Evolutionary conservation across 2,797 vertebrate genomes (phyloP), one percentile per base, ranked within the genome.

Genomic region (Sebastes alutus): DNA sequence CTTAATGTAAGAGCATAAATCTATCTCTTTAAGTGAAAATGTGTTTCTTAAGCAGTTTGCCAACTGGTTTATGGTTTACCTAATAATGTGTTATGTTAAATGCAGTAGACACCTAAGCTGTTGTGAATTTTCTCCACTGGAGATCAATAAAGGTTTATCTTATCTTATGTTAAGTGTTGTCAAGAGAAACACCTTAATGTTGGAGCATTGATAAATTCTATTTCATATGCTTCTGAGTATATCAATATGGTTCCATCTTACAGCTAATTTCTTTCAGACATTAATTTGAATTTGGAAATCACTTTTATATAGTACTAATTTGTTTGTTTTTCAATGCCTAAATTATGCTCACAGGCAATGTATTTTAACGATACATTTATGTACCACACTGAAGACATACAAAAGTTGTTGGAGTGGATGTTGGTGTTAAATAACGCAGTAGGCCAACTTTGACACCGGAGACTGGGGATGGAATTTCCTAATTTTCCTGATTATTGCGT

Each of bases 1-100:
- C 9, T 77, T 67, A 72, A 54, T 56, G 18, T 52, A 6, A n/a
- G 14, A 59, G 6, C 42, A 75, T 84, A 61, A 68, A 83, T 75
- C 4, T 63, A 10, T 3, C 29, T 72, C 18, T 68, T 7, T 22
- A n/a, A 61, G 52, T 30, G 4, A 52, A 72, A 63, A 42, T 59
- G 9, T 78, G 58, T 67, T 67, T 76, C 14, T 66, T 46, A 11
- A 67, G 25, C 10, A 29, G 9, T 35, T 54, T 67, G 22, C 75
- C 33, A 22, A 14, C 6, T 38, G n/a, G 33, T 58, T 30, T 3
- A 54, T 29, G 52, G 14, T 58, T 73, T 60, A 52, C 46, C 22
- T 69, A 7, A 73, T 63, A 25, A 68, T 55, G 59, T n/a, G 25
- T 52, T 2, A 1, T 7, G 5, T 30, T 60, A 49, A 63, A 63